Base-by-base conservation (phyloP, 2,888 invertebrate genomes). In the Dryobota labecula region DNA sequence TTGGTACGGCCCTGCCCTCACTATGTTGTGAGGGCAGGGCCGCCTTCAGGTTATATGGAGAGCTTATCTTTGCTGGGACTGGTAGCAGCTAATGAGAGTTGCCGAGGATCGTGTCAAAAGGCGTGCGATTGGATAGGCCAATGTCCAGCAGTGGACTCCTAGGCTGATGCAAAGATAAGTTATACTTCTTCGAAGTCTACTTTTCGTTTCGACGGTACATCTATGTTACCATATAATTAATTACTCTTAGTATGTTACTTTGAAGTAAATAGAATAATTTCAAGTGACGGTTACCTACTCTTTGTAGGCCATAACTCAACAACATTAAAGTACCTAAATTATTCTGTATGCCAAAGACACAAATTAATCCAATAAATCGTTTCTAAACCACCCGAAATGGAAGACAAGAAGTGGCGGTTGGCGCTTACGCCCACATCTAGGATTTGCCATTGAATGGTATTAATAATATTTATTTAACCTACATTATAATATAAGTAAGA, bases 381-480 rank as follows among this genome's bases (percentile, higher is more conserved):
- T 77, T 64, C 45, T 70, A 62, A 76, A 68, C 63, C 45, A 63
- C 66, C 78, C 66, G 47, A 79, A 79, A 72, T 76, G 51, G 74
- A 75, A 57, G 58, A 66, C 51, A 70, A 68, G 73, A 64, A 66
- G 47, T 69, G 66, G 64, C 69, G 47, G 67, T 79, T 70, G 84
- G 76, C 79, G 86, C 82, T 77, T 77, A 76, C 85, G 68, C 84
- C 84, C 57, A 85, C 84, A 67, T 62, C 54, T 33, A 36, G 33
- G 36, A 65, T 69, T 85, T 70, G 70, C 76, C 66, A 83, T 71
- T 70, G 66, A 78, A 81, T 75, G n/a, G n/a, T n/a, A n/a, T n/a
- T n/a, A 74, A 67, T 27, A 76, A 75, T 66, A 62, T 80, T 76
- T 70, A 69, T 73, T 73, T 64, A 62, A 70, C 77, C 73, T 57